Percentiles rank a stretch among this genome's conserved stretches.
Conservation (phyloP, 2,888 invertebrate genomes). For the Ptilodon capucinus region DNA sequence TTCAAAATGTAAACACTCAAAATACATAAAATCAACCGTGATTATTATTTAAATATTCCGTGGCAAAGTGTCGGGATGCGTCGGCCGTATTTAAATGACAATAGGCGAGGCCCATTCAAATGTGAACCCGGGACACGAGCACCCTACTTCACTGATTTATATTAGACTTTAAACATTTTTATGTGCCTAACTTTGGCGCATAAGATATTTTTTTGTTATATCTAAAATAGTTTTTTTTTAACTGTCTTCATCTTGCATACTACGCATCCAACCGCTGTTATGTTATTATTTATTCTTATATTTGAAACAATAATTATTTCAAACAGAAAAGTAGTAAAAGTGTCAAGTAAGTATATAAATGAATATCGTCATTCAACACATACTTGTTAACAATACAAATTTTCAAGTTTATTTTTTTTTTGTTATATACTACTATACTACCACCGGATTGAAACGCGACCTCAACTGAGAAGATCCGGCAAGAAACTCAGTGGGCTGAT, state of each 20-base stretch:
- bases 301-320: too few relatives aligned
- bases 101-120: constrained; percentile 35
- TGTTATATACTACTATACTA: too few relatives aligned
- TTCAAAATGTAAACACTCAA: constrained; percentile 9
- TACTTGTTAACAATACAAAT: too few relatives aligned
- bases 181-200: constrained; percentile 19
- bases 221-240: constrained; percentile 9
- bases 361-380: too few relatives aligned
- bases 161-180: constrained; percentile 35
- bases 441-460: too few relatives aligned
- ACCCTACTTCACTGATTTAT: constrained; percentile 35
- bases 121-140: constrained; percentile 30
- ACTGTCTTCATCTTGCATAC: neutral
- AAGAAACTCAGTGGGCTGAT: too few relatives aligned
- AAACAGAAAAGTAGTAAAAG: too few relatives aligned
- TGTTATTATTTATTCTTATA: neutral
- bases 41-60: constrained; percentile 69
- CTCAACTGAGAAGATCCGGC: too few relatives aligned
- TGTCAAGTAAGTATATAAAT: too few relatives aligned
- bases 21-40: constrained; percentile 31
- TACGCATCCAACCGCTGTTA: neutral
- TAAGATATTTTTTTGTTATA: neutral
- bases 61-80: constrained; percentile 49
- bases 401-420: too few relatives aligned
- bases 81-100: constrained; percentile 70